These are phyloP conservation scores for Suncus etruscus DNA, from an alignment of 2,113 vertebrate genomes.

Conservation along the genomic window DNA sequence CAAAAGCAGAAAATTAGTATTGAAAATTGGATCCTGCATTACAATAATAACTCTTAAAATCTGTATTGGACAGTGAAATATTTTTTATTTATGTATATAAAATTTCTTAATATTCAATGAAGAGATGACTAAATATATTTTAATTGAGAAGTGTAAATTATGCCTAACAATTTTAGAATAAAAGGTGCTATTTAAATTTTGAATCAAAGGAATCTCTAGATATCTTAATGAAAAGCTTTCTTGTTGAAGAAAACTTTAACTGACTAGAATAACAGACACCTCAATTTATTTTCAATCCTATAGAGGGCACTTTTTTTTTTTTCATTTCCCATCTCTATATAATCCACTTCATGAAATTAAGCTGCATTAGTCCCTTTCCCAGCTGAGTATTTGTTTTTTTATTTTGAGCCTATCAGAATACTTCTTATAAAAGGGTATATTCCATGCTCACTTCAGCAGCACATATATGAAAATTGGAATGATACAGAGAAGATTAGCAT, in stretches of 20 bases:
- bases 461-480: too few species aligned
- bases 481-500: too few species aligned
- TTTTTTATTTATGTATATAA: not conserved
- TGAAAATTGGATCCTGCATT: not conserved
- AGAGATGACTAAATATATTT: not conserved
- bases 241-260: not conserved
- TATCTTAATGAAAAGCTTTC: not conserved
- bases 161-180: not conserved
- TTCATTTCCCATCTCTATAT: not conserved
- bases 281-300: not conserved
- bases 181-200: not conserved
- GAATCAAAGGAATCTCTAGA: not conserved
- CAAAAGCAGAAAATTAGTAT: not conserved
- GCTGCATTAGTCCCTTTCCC: not conserved
- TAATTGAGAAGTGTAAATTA: conserved; percentile 43
- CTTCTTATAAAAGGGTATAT: too few species aligned
- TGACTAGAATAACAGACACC: not conserved
- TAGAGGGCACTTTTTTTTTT: not conserved
- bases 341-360: not conserved
- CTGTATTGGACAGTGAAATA: conserved; percentile 30
- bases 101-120: not conserved
- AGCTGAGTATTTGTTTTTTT: too few species aligned
- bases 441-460: too few species aligned
- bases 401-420: too few species aligned
- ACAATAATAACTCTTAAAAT: conserved; percentile 2